Percentiles rank a stretch among this genome's conserved stretches.
phyloP scores from a whole-genome alignment of 2,888 invertebrate genomes.

The Hecatera dysodea region DNA sequence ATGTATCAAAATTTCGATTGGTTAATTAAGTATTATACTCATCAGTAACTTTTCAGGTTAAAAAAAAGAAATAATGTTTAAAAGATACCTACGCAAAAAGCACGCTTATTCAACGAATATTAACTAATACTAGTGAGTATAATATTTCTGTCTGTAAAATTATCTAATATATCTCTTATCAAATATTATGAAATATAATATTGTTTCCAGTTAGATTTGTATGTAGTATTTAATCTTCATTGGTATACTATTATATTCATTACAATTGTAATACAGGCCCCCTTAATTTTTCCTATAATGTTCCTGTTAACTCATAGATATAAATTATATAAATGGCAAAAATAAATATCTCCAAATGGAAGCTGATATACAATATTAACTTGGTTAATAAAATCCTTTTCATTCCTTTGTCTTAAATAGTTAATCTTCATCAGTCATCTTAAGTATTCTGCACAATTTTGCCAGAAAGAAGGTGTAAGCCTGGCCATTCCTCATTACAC shows the following conservation, averaged over 20 bases:
- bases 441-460: background rate
- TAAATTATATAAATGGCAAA: conserved; percentile 58
- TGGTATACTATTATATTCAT: conserved; percentile 43
- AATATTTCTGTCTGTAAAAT: conserved; percentile 61
- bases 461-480: background rate
- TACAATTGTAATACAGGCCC: conserved; percentile 41
- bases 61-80: conserved; percentile 3
- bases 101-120: conserved; percentile 19
- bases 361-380: conserved; percentile 66
- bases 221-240: conserved; percentile 42
- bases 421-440: conserved; percentile 2
- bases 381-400: conserved; percentile 29
- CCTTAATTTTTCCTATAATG: conserved; percentile 61
- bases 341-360: conserved; percentile 48
- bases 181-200: conserved; percentile 59
- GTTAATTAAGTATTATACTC: conserved; percentile 59
- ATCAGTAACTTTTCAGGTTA: conserved; percentile 38
- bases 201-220: conserved; percentile 54
- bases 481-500: background rate
- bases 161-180: conserved; percentile 59
- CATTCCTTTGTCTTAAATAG: conserved; percentile 11
- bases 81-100: background rate
- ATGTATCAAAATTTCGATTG: conserved; percentile 73
- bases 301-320: conserved; percentile 68
- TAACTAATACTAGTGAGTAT: conserved; percentile 58